Percentiles rank a stretch among this genome's conserved stretches.
phyloP scores from a whole-genome alignment of 2,888 invertebrate genomes.

The Neria commutata region DNA sequence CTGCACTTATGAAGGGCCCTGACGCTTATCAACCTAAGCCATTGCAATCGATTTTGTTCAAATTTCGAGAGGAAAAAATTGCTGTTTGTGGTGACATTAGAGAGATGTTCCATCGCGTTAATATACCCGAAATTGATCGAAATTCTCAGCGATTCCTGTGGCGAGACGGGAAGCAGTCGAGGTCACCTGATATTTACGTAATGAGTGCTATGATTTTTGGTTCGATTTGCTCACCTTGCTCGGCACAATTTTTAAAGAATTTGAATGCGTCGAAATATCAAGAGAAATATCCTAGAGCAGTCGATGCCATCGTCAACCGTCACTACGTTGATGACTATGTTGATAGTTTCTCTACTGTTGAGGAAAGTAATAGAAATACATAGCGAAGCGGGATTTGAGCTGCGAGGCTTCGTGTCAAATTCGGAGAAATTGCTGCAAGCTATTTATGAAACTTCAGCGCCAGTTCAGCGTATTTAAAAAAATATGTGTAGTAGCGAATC shows the following conservation, averaged over 20 bases:
- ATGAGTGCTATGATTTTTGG: too few relatives aligned
- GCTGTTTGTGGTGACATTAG: not conserved
- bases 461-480: not conserved
- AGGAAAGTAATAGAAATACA: constrained; percentile 8
- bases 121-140: constrained; percentile 10
- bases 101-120: constrained; percentile 25
- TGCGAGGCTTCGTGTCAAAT: constrained; percentile 13
- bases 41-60: not conserved
- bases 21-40: too few relatives aligned
- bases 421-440: constrained; percentile 7
- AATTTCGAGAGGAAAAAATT: not conserved
- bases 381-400: constrained; percentile 5
- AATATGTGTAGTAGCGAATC: not conserved
- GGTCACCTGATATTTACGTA: too few relatives aligned
- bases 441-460: not conserved
- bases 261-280: not conserved
- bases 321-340: constrained; percentile 1
- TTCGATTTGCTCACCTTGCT: too few relatives aligned
- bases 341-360: not conserved
- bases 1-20: too few relatives aligned
- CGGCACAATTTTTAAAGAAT: too few relatives aligned
- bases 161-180: too few relatives aligned
- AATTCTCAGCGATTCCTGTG: not conserved
- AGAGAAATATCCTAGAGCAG: not conserved
- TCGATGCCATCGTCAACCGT: not conserved